Evolutionary conservation across 2,888 invertebrate species (phyloP), one percentile per base, ranked within the genome.

Genomic region (Linnaemya tessellans): DNA sequence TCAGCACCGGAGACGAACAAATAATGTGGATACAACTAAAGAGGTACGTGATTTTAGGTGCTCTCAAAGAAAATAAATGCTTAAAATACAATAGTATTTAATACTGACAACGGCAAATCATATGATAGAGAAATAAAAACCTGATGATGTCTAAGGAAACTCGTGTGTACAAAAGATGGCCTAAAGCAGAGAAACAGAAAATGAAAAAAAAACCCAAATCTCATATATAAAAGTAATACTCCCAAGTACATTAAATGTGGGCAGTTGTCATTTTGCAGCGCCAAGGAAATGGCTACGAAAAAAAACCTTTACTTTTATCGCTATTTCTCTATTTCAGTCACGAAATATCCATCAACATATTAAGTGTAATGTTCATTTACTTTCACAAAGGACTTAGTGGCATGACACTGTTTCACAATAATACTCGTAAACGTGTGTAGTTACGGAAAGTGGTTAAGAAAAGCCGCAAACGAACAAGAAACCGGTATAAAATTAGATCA

Each of bases 261-360:
- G 49, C 80, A 75, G 84, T 84, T 80, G 71, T 68, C 67, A 43
- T 73, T 78, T 56, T 65, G 56, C 22, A 64, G 41, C 41, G 70
- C 9, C 25, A 43, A 56, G 62, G 54, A 25, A 10, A 64, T 11
- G 10, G 41, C 30, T 1, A 41, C 10, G 41, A 13, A 64, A 71
- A 25, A 20, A 4, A 64, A 20, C 1, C 15, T n/a, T n/a, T 11
- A 13, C 25, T 20, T 41, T 54, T 67, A 43, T 46, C 11, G 51
- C 43, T 35, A 35, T 70, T 75, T 75, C 51, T 49, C 43, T 43
- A 80, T 77, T 84, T 84, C 20, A 73, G 84, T 84, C 84, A 84
- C 84, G 84, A 80, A 84, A 77, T 60, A 71, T 67, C 77, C 84
- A 84, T 84, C 84, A 84, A 62, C 71, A 71, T 80, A 73, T 80